Conservation (phyloP, 2,797 vertebrate genomes). For the Mus caroli region DNA sequence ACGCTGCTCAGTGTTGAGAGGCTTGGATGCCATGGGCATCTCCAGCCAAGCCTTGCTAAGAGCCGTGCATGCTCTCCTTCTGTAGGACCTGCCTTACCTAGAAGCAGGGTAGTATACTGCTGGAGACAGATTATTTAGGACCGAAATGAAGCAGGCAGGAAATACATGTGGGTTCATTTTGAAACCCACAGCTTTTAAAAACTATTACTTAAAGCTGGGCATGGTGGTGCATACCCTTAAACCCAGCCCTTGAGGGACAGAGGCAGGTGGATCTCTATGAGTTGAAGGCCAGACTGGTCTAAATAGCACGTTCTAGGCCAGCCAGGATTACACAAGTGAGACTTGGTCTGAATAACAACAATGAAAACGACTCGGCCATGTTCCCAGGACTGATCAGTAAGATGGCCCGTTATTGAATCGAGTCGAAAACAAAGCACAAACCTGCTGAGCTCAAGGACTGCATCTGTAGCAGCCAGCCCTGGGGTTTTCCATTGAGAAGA, state of each 20-base stretch:
- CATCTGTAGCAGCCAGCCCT: constrained; percentile 47
- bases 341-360: neutral
- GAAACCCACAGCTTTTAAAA: constrained; percentile 55
- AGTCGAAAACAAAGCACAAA: neutral
- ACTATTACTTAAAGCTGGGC: constrained; percentile 19
- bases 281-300: neutral
- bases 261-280: neutral
- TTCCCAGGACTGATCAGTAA: neutral
- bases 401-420: neutral
- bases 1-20: neutral
- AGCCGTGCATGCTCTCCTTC: neutral
- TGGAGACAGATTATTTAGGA: neutral
- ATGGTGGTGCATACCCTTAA: neutral
- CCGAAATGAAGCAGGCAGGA: constrained; percentile 37
- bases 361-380: constrained; percentile 46
- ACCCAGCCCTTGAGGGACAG: neutral
- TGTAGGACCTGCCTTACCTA: neutral
- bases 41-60: neutral
- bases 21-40: neutral
- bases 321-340: neutral
- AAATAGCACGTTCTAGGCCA: neutral
- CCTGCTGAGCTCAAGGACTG: constrained; percentile 25
- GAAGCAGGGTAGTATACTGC: neutral
- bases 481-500: constrained; percentile 63
- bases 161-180: constrained; percentile 29